Evolutionary conservation across 2,113 vertebrate species (phyloP).

Genomic region (Hemichromis elongatus): DNA sequence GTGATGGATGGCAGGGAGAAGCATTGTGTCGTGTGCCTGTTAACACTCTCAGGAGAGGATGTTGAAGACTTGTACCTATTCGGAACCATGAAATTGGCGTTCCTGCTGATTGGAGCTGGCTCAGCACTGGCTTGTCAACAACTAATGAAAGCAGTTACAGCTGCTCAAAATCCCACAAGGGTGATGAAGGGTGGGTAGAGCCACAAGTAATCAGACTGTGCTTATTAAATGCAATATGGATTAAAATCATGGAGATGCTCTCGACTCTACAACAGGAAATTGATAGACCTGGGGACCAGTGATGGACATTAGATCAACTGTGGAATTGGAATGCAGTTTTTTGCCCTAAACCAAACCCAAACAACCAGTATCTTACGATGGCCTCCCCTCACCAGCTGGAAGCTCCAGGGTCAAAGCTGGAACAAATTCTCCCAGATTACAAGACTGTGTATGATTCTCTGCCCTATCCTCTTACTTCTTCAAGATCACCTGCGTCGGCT

Average conservation of each 20-base stretch:
- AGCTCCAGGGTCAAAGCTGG: not conserved
- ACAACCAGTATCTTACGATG: not conserved
- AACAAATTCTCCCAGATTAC: not conserved
- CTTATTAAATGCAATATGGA: too few species aligned
- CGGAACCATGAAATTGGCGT: not conserved
- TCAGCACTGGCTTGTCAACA: not conserved
- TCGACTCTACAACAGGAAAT: rapidly evolving
- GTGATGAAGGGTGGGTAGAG: too few species aligned
- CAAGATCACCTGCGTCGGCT: not conserved
- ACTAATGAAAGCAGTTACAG: not conserved
- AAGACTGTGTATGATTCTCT: not conserved
- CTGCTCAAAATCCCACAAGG: too few species aligned
- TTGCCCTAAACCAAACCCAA: not conserved
- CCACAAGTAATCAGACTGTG: too few species aligned
- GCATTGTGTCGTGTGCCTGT: not conserved
- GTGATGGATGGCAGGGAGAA: not conserved
- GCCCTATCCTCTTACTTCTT: not conserved
- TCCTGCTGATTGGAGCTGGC: not conserved
- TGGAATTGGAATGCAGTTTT: not conserved
- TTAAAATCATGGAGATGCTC: not conserved
- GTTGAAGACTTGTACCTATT: not conserved
- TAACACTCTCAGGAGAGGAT: not conserved
- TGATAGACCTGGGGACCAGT: not conserved
- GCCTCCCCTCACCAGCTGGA: not conserved
- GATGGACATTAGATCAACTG: not conserved